These are phyloP conservation scores for Volucella bombylans DNA, from an alignment of 2,888 invertebrate species.

Conservation along the genomic window DNA sequence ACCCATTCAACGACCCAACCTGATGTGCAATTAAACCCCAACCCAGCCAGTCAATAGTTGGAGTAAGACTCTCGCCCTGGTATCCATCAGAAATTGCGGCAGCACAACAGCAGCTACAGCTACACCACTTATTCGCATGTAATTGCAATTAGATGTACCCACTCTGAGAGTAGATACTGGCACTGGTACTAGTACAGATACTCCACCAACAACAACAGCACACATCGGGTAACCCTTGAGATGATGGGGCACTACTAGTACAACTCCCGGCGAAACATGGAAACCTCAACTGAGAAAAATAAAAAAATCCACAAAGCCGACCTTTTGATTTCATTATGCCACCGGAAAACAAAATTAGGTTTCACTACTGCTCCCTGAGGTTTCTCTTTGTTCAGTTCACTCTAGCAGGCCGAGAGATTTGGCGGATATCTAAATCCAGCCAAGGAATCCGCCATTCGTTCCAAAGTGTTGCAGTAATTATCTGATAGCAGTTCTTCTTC, in stretches of 20 bases:
- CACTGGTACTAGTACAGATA: conserved; percentile 17
- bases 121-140: conserved; percentile 69
- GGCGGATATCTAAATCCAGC: conserved; percentile 59
- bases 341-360: conserved; percentile 73
- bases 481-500: conserved; percentile 59
- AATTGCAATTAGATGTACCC: conserved; percentile 71
- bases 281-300: conserved; percentile 23
- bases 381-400: conserved; percentile 55
- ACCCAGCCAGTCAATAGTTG: conserved; percentile 50
- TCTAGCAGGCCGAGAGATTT: neutral
- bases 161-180: conserved; percentile 39
- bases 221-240: conserved; percentile 55
- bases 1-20: conserved; percentile 65
- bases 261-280: conserved; percentile 54
- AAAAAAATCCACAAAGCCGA: conserved; percentile 65
- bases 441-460: conserved; percentile 41
- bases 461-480: conserved; percentile 65
- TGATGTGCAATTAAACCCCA: conserved; percentile 74
- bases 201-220: neutral
- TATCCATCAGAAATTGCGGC: conserved; percentile 70
- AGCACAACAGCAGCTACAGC: conserved; percentile 50
- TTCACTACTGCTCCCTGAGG: conserved; percentile 61
- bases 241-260: conserved; percentile 30
- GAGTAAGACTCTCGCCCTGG: conserved; percentile 1
- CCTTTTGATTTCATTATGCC: conserved; percentile 74